Evolutionary conservation across 2,113 vertebrate species (phyloP), one percentile per base, ranked within the genome.

Genomic region (Mesoclemmys tuberculata): DNA sequence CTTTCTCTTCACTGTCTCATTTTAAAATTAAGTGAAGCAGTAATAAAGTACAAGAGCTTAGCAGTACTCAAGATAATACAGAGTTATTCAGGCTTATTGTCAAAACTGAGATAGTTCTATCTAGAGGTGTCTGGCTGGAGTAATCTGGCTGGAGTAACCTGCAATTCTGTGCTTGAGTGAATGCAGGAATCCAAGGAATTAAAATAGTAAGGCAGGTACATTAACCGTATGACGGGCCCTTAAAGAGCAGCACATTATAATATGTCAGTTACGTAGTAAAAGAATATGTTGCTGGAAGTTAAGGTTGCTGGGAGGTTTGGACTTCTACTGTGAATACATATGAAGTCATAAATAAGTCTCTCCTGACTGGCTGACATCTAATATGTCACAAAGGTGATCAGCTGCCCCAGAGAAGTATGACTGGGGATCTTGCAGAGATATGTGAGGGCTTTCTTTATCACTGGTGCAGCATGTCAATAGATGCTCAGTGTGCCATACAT

Each of bases 321-420:
- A 52, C 51, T 92, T 55, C 4, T 84, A 82, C 88, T 95, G 89
- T 85, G 90, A 93, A 88, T 89, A 29, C 4, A 0, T 52, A 86
- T 82, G 80, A 92, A 90, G 26, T 90, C 75, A 41, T 85, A 81
- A 93, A 71, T 71, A 74, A 82, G 61, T 81, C 31, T 96, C 16
- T 93, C 21, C 52, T 93, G 90, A 35, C 1, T 1, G 11, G 49
- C 44, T 90, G 92, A 51, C 77, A 41, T 85, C 90, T 91, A 81
- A 44, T 27, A 1, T 78, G 68, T 91, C 79, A 64, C 81, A 78
- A 6, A 92, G 95, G 64, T 83, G 88, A 93, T 52, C 29, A 54
- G 8, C 46, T 86, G 84, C 24, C 49, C 41, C 46, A 0, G 1
- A 54, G 44, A 90, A 92, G 38, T 7, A 5, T 84, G 85, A 88